Evolutionary conservation across 1,140 invertebrate species (phyloP), one percentile per base, ranked within the genome.

Genomic region (Colletes latitarsis): DNA sequence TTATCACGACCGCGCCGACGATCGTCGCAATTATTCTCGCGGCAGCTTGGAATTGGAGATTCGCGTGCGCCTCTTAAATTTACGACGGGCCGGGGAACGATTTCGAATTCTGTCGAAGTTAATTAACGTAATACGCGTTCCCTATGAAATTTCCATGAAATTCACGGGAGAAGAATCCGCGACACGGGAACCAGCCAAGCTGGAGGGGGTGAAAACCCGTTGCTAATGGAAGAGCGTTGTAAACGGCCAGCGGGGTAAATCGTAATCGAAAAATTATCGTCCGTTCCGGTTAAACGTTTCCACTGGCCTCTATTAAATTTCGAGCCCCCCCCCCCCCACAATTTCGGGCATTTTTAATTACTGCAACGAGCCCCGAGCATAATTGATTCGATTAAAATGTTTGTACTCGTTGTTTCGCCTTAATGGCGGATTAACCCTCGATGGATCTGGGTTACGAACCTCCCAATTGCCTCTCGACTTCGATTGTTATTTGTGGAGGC

Each of bases 131-230:
- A 57, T 73, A 64, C 69, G 77, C 69, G 55, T 73, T 57, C 21
- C 19, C 77, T 77, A 62, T 69, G 53, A 69, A 77, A 77, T 68
- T 68, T 70, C 55, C 77, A 19, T 55, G 69, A 73, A 71, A 72
- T 62, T 55, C 68, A 6, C 58, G 39, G n/a, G 39, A 21, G 30
- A 71, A 15, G 15, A n/a, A 15, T 55, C 43, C 9, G 6, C 9
- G 19, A 57, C 4, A 10, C n/a, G 55, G 46, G 12, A n/a, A 2
- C 30, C 14, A 43, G 4, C n/a, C 60, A 1, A 67, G 49, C 62
- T 46, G 43, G 30, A 2, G 30, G 30, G n/a, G n/a, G n/a, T n/a
- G n/a, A 30, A 30, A 30, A 3, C 39, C 14, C 6, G 49, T 8
- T 63, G 30, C 30, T 63, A 63, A 72, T 73, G 68, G 77, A 64